Percentiles rank a stretch among this genome's conserved stretches.
Evolutionary conservation across 1,140 invertebrate species (phyloP).

Genomic region (Medauroidea extradentata): DNA sequence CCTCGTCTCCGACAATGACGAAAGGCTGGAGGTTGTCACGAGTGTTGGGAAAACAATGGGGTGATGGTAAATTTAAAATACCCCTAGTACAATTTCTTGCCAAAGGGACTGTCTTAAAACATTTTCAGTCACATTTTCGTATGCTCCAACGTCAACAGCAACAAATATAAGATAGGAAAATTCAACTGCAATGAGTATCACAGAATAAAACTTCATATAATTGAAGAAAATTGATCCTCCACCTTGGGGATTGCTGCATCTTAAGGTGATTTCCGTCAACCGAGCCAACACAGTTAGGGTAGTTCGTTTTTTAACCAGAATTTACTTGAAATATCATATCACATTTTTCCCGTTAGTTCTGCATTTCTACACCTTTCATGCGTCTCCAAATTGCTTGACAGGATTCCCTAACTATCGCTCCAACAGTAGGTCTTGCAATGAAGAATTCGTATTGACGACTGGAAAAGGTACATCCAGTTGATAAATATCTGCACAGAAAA

Average conservation of each 20-base stretch:
- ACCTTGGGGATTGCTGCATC: conserved; percentile 28
- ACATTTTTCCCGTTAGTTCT: conserved; percentile 8
- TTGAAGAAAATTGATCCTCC: conserved; percentile 32
- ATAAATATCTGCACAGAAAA: no score
- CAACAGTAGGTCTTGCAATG: not conserved
- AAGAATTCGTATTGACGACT: no score
- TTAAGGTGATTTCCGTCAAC: conserved; percentile 37
- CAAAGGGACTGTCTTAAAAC: conserved; percentile 21
- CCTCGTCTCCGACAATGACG: conserved; percentile 29
- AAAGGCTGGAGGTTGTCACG: conserved; percentile 12
- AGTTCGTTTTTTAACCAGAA: not conserved
- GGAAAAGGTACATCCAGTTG: no score
- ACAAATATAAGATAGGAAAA: conserved; percentile 31
- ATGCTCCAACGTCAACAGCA: conserved; percentile 34
- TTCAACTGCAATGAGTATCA: conserved; percentile 40
- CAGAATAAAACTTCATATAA: conserved; percentile 33
- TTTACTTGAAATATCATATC: not conserved
- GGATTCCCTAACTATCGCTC: not conserved
- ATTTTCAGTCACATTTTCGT: conserved; percentile 41
- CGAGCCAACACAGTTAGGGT: conserved; percentile 16
- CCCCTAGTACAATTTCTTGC: not conserved
- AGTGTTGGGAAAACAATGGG: conserved; percentile 9
- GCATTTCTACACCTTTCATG: not conserved
- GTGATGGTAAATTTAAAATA: not conserved
- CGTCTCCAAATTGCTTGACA: not conserved